Percentiles rank a stretch among this genome's conserved stretches.
Conservation (phyloP, 2,797 vertebrate species). For the Toxotes lorentzi region DNA sequence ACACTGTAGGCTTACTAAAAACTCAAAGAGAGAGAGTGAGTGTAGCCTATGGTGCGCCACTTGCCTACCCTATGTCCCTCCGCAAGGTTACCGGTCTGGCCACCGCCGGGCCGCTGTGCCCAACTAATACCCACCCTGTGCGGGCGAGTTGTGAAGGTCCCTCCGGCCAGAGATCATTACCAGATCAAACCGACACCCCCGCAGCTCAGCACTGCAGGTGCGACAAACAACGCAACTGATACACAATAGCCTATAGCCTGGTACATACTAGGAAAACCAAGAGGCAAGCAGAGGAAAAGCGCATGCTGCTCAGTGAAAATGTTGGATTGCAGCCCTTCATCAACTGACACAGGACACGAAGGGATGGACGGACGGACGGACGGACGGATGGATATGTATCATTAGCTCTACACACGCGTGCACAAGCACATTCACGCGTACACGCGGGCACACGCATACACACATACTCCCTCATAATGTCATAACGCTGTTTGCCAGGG, state of each 20-base stretch:
- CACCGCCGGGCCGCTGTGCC: conserved; percentile 57
- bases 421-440: conserved; percentile 12
- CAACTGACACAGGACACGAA: conserved; percentile 35
- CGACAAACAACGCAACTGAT: conserved; percentile 57
- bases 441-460: conserved; percentile 19
- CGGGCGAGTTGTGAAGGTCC: conserved; percentile 53
- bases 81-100: conserved; percentile 85
- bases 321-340: conserved; percentile 29
- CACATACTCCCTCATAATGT: conserved; percentile 54
- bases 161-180: conserved; percentile 47
- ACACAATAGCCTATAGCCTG: conserved; percentile 16
- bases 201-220: conserved; percentile 60
- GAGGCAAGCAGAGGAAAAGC: conserved; percentile 22
- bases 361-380: conserved; percentile 26
- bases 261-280: conserved; percentile 1
- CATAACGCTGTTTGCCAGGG: conserved; percentile 53
- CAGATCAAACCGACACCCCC: conserved; percentile 49
- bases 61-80: conserved; percentile 75
- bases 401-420: conserved; percentile 43
- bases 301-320: conserved; percentile 25
- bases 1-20: conserved; percentile 16
- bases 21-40: conserved; percentile 14
- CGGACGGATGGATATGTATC: conserved; percentile 48
- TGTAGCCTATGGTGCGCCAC: conserved; percentile 70
- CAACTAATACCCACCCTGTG: conserved; percentile 42